A percentile compares a stretch with the other conserved stretches of the same genome.
Conservation (phyloP, 2,113 vertebrate genomes). For the Lophius piscatorius region DNA sequence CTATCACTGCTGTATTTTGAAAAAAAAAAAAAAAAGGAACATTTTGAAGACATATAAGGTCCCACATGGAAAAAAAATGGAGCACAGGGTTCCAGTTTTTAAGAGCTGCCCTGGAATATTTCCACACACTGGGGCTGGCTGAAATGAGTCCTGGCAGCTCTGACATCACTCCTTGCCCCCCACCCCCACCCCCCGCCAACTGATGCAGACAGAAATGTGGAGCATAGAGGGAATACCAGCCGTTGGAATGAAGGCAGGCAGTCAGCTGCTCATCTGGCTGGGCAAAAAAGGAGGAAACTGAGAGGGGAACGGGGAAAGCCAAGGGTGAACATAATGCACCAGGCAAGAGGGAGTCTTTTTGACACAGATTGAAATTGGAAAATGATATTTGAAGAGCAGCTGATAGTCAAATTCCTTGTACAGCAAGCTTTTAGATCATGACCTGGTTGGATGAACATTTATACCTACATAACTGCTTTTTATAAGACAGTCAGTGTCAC, state of each 20-base stretch:
- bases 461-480: neutral
- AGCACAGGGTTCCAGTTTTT: slow-evolving; percentile 33
- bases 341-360: slow-evolving; percentile 43
- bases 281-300: slow-evolving; percentile 41
- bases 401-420: neutral
- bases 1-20: slow-evolving; percentile 11
- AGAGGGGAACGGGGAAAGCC: slow-evolving; percentile 42
- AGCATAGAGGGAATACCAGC: slow-evolving; percentile 56
- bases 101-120: slow-evolving; percentile 62
- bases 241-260: slow-evolving; percentile 32
- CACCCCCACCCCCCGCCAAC: neutral
- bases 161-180: slow-evolving; percentile 68
- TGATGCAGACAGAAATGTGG: slow-evolving; percentile 41
- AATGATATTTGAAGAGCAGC: neutral
- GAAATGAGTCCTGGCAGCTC: slow-evolving; percentile 63
- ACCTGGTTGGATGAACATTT: neutral
- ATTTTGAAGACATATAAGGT: slow-evolving; percentile 47
- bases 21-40: slow-evolving; percentile 36
- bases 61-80: neutral
- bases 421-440: too few relatives aligned
- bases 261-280: slow-evolving; percentile 48
- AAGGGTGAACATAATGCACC: slow-evolving; percentile 28
- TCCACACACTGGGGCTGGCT: slow-evolving; percentile 56
- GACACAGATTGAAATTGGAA: slow-evolving; percentile 7
- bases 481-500: neutral